Evolutionary conservation across 2,113 vertebrate species (phyloP).

Genomic region (Struthio camelus): DNA sequence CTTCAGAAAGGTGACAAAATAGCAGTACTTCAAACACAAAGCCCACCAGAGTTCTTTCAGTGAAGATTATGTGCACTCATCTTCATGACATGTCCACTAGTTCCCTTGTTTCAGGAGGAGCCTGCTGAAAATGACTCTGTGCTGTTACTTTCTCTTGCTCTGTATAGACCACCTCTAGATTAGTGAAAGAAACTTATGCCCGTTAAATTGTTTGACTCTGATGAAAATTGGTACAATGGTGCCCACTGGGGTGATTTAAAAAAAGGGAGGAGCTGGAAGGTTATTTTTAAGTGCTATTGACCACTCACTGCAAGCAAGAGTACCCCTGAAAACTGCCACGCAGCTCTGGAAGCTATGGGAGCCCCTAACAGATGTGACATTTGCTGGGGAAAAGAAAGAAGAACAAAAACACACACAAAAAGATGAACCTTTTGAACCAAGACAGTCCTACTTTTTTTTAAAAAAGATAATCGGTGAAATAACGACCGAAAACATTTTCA

Average conservation of each 20-base stretch:
- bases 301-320: background rate
- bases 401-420: background rate
- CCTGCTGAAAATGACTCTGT: background rate
- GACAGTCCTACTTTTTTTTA: background rate
- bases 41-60: background rate
- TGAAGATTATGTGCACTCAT: background rate
- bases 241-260: background rate
- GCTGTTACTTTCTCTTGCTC: background rate
- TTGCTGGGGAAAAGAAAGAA: background rate
- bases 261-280: background rate
- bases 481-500: background rate
- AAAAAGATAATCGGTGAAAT: background rate
- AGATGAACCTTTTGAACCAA: background rate
- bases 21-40: background rate
- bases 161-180: background rate
- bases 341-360: background rate
- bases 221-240: background rate
- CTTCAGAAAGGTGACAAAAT: background rate
- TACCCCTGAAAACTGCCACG: conserved; percentile 15
- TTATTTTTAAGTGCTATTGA: conserved; percentile 10
- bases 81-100: background rate
- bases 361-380: background rate
- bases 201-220: background rate
- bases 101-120: background rate
- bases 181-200: background rate